Evolutionary conservation across 2,888 invertebrate species (phyloP), one percentile per base, ranked within the genome.

Genomic region (Mesorhabditis spiculigera): DNA sequence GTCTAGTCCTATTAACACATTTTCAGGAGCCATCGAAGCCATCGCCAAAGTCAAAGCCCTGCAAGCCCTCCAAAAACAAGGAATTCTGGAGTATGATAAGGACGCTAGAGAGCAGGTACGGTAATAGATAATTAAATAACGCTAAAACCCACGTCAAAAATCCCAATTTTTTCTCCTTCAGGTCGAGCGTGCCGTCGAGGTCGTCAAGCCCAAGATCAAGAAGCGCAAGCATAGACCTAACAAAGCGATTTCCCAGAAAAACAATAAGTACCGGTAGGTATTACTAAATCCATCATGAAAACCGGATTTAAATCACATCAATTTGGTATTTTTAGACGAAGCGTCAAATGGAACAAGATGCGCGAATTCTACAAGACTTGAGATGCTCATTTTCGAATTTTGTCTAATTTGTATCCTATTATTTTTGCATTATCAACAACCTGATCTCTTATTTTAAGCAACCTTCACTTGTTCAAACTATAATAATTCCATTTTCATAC

Each of bases 181-280:
- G 58, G 58, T 50, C n/a, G 58, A 50, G n/a, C 58, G 58, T n/a
- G 58, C 58, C n/a, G 58, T 50, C n/a, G 58, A 50, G 58, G n/a
- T 10, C 58, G 58, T n/a, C 10, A 50, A 50, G n/a, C 58, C 58
- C 10, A 50, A 50, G n/a, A n/a, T 13, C 10, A 50, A 50, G n/a
- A 50, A 50, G 58, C 58, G 58, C 58, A 50, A 50, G 58, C n/a
- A 50, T 3, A 50, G 28, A 28, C 28, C 28, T 28, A 28, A 28
- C 28, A 28, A 28, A 28, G 28, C 28, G 28, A 28, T 28, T 3
- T 28, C 28, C 28, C 28, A 28, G 28, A 28, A 28, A 28, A 28
- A 28, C 28, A 28, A 28, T 28, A 28, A 28, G 28, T 28, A 28
- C 28, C 28, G 28, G 28, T 28, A 28, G 28, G 28, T 28, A 28